Conservation (phyloP, 2,113 vertebrate species). For the human (Homo sapiens) region DNA sequence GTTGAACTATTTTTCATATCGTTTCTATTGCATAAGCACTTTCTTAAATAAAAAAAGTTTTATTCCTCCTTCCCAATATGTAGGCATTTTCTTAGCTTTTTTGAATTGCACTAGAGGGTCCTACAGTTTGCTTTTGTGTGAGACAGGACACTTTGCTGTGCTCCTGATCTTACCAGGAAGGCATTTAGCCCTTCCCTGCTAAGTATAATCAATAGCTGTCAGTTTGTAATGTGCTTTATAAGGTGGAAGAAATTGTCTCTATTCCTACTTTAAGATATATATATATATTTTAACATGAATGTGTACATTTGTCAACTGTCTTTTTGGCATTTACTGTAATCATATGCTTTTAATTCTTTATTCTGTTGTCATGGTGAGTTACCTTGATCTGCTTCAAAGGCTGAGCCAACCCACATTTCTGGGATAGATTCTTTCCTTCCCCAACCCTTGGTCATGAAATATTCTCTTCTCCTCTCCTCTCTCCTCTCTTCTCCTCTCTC, state of each 20-base stretch:
- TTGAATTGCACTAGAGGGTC: no score
- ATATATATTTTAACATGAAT: background rate
- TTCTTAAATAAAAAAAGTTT: background rate
- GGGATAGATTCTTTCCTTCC: fast-evolving
- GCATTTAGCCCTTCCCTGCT: fast-evolving
- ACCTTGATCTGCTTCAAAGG: background rate
- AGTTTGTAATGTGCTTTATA: background rate
- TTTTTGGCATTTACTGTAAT: background rate
- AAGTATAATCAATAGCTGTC: no score
- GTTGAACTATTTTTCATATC: no score
- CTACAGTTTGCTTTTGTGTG: fast-evolving
- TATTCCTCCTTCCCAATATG: no score
- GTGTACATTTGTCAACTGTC: background rate
- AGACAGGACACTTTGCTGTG: fast-evolving
- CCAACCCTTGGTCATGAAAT: background rate
- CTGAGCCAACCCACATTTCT: background rate
- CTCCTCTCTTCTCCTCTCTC: fast-evolving
- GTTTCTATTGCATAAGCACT: background rate
- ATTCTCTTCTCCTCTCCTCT: background rate
- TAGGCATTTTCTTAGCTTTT: background rate
- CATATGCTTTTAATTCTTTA: background rate
- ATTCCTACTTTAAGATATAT: background rate
- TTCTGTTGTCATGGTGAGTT: fast-evolving
- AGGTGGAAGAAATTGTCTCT: background rate
- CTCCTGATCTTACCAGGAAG: fast-evolving